Percentiles rank a stretch among this genome's conserved stretches.
Evolutionary conservation across 2,113 vertebrate genomes (phyloP).

Genomic region (Coturnix japonica): DNA sequence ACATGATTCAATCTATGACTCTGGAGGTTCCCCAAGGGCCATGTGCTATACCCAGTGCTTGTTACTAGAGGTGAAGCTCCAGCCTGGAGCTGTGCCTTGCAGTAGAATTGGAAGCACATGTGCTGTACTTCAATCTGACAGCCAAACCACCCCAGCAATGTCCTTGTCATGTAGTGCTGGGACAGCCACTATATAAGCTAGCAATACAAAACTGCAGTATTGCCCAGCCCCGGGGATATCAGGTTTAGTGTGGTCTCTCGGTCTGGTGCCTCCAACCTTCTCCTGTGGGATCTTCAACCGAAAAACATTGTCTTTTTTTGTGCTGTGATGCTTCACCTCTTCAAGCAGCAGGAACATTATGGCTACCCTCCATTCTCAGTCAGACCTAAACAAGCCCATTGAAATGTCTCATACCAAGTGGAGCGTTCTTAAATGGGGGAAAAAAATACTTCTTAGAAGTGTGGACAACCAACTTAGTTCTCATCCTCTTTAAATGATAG

Average conservation of each 20-base stretch:
- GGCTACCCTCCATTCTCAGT: background rate
- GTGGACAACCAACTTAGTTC: background rate
- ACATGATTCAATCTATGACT: background rate
- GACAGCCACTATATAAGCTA: background rate
- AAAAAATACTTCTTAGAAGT: background rate
- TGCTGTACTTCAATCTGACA: fast-evolving
- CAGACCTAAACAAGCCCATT: background rate
- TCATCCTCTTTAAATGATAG: background rate
- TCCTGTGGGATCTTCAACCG: too few species aligned
- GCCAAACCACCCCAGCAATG: background rate
- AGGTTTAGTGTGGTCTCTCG: background rate
- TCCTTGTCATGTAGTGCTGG: background rate
- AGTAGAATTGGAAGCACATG: background rate
- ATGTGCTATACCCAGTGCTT: too few species aligned
- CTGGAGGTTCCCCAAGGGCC: background rate
- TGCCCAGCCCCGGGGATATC: background rate
- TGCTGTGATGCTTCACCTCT: background rate
- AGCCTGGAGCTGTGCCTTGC: background rate
- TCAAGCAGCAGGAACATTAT: background rate
- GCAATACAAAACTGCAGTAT: background rate
- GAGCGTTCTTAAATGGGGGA: background rate
- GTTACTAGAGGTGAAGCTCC: background rate
- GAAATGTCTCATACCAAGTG: background rate
- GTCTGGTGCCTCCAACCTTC: background rate
- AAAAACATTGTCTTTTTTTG: background rate